phyloP scores from a whole-genome alignment of 2,888 invertebrate genomes.

The Prostheceraeus crozeri region DNA sequence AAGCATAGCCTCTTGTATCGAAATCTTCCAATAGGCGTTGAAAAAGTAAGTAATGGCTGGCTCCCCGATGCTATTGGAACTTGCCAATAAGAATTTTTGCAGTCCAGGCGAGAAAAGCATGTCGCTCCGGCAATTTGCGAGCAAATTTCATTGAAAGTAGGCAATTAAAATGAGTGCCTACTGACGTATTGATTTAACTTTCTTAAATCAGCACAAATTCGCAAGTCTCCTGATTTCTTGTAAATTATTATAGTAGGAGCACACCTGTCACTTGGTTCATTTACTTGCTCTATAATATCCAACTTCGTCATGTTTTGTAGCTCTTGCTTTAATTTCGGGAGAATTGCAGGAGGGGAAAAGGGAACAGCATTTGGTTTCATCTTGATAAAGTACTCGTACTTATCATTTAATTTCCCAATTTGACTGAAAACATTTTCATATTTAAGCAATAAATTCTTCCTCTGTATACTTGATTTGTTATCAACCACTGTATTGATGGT shows the following conservation, averaged over 20 bases:
- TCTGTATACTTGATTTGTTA: too few relatives aligned
- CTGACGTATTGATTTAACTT: slow-evolving; percentile 26
- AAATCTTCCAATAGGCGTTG: slow-evolving; percentile 17
- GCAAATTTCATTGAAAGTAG: slow-evolving; percentile 27
- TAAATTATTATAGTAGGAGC: slow-evolving; percentile 8
- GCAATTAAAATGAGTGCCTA: slow-evolving; percentile 21
- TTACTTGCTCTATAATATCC: slow-evolving; percentile 30
- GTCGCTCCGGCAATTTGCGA: neutral
- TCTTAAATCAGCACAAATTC: slow-evolving; percentile 27
- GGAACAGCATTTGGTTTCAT: neutral
- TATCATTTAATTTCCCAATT: too few relatives aligned
- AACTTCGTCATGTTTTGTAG: slow-evolving; percentile 28
- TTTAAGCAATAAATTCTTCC: too few relatives aligned
- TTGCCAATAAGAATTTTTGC: slow-evolving; percentile 25
- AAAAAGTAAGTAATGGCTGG: too few relatives aligned
- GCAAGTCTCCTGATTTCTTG: slow-evolving; percentile 19
- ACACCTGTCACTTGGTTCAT: slow-evolving; percentile 33
- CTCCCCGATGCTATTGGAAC: too few relatives aligned
- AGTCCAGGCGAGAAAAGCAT: slow-evolving; percentile 23
- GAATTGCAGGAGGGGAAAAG: slow-evolving; percentile 11
- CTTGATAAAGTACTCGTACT: too few relatives aligned
- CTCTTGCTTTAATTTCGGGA: slow-evolving; percentile 19
- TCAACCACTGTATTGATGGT: too few relatives aligned
- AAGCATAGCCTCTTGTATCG: slow-evolving; percentile 21
- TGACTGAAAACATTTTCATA: too few relatives aligned